Conservation (phyloP, 2,113 vertebrate genomes). For the Crotalus viridis region DNA sequence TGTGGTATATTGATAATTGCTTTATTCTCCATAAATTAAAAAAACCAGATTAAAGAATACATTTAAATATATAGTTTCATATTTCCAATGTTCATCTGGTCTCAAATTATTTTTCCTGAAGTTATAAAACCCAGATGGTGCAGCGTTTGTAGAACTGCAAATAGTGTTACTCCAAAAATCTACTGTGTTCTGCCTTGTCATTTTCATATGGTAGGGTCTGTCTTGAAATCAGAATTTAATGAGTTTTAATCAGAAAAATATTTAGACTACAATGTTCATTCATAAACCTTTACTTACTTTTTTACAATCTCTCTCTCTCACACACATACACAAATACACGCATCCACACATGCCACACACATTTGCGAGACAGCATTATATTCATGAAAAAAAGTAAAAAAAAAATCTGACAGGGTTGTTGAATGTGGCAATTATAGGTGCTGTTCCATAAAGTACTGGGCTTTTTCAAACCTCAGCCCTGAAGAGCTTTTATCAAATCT, state of each 20-base stretch:
- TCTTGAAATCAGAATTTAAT: neutral
- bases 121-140: neutral
- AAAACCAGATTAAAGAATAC: neutral
- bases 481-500: neutral
- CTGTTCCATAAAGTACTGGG: neutral
- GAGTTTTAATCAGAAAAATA: neutral
- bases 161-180: neutral
- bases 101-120: neutral
- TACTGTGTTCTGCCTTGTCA: neutral
- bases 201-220: neutral
- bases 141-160: neutral
- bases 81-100: neutral
- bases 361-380: neutral
- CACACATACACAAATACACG: neutral
- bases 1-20: neutral
- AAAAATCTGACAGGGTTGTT: neutral
- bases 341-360: neutral
- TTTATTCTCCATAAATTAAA: neutral
- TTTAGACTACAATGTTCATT: neutral
- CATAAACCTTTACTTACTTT: neutral
- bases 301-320: neutral
- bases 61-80: neutral
- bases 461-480: neutral
- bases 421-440: neutral
- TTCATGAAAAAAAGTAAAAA: neutral